phyloP scores from a whole-genome alignment of 2,113 vertebrate genomes.

The Trogon melanurus region DNA sequence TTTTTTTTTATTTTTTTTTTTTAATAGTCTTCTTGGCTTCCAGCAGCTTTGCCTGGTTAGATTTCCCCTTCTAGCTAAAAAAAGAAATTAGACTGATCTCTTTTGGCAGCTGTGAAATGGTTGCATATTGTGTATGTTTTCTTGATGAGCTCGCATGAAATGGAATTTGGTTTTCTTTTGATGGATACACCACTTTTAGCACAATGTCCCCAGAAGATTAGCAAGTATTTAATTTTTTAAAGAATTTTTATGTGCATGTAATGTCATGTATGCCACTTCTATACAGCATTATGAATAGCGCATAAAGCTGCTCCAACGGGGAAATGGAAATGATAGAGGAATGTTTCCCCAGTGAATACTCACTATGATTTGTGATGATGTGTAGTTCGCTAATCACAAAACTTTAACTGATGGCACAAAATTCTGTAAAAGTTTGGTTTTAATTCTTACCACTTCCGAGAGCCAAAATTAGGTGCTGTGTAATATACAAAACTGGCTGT shows the following conservation, averaged over 20 bases:
- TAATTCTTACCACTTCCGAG: neutral
- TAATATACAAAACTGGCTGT: neutral
- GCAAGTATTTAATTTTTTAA: neutral
- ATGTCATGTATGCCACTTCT: conserved; percentile 2
- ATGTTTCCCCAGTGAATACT: neutral
- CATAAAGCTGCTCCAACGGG: neutral
- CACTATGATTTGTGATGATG: neutral
- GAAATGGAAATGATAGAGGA: neutral
- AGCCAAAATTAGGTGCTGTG: neutral
- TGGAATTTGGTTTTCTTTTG: conserved; percentile 53
- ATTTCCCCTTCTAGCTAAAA: conserved; percentile 55
- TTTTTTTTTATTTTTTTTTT: neutral
- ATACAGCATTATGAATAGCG: neutral
- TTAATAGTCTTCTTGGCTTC: neutral
- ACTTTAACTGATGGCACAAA: neutral
- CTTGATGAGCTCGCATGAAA: conserved; percentile 47
- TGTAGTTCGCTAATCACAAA: neutral
- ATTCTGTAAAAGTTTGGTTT: neutral
- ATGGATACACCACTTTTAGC: conserved; percentile 38
- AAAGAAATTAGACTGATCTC: conserved; percentile 53
- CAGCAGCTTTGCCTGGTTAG: conserved; percentile 39
- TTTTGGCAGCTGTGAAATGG: conserved; percentile 64
- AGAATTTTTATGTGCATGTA: neutral
- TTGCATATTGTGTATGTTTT: conserved; percentile 52
- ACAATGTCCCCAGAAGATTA: conserved; percentile 29